Conservation (phyloP, 2,888 invertebrate species). For the Synanthedon tipuliformis region DNA sequence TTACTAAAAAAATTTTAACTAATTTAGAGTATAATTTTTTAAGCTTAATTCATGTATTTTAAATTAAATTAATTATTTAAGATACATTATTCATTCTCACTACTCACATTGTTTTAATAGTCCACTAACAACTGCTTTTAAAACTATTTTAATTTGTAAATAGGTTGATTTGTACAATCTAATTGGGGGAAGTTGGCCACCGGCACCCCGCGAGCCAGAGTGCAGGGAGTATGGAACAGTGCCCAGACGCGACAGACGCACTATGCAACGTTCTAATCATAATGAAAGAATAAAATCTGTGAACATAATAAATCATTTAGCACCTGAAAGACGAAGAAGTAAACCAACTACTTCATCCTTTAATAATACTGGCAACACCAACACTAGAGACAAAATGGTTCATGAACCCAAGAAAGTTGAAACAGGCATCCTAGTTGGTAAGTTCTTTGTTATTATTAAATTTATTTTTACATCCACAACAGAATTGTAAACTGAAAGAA, state of each 20-base stretch:
- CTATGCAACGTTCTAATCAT: conserved; percentile 47
- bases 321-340: conserved; percentile 43
- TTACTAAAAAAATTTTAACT: too few relatives aligned
- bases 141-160: conserved; percentile 10
- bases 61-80: too few relatives aligned
- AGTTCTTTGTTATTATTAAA: conserved; percentile 8
- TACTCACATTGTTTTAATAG: too few relatives aligned
- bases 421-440: conserved; percentile 57
- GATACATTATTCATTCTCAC: too few relatives aligned
- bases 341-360: conserved; percentile 26
- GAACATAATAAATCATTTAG: conserved; percentile 70
- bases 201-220: conserved; percentile 46
- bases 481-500: too few relatives aligned
- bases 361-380: conserved; percentile 18
- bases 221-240: conserved; percentile 45
- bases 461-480: too few relatives aligned
- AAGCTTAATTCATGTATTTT: too few relatives aligned
- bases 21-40: too few relatives aligned
- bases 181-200: conserved; percentile 64
- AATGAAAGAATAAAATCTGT: conserved; percentile 70
- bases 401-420: conserved; percentile 61
- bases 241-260: conserved; percentile 29
- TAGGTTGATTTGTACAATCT: conserved; percentile 56
- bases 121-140: neutral
- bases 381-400: conserved; percentile 41